Base-by-base conservation (phyloP, 2,113 vertebrate species). In the Rhynchomys soricoides region DNA sequence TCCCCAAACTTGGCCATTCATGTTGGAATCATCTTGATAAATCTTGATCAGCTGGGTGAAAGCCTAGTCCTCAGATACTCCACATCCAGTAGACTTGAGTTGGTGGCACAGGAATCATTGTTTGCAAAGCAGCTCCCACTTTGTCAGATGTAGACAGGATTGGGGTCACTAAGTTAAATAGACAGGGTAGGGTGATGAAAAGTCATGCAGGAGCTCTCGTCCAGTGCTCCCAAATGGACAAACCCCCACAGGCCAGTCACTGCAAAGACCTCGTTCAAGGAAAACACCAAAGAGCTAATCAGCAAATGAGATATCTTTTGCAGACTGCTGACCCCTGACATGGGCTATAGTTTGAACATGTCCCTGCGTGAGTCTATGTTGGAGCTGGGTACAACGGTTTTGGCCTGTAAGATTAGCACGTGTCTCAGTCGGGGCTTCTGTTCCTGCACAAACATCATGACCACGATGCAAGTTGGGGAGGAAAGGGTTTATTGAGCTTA, bases 101-200 rank as follows among this genome's bases (percentile, higher is more conserved):
- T 86, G 13, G 40, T 85, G 34, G 66, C 43, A 77, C 21, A 86
- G 87, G 37, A 97, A 96, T 90, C 45, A 64, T 52, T 85, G 50
- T 78, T 89, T 91, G 73, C 59, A 87, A 89, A 85, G 87, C 8
- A 71, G 22, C 34, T 87, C 15, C 34, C 3, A 45, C 7, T 59
- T 75, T 75, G 64, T 82, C 37, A 78, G 77, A 26, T 40, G 21
- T 26, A 92, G 57, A 40, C 12, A 26, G 34, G 55, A 71, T 87
- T 73, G 86, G 66, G 81, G 48, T 83, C 37, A 43, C 82, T 37
- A 79, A 89, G 70, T 78, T 62, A 94, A 94, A 64, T 48, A 73
- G 73, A 59, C 17, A 74, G 50, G 50, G 5, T n/a, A 0, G 55
- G 43, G 85, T 40, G 45, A 85, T 81, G 52, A 89, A 66, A 22